Evolutionary conservation across 2,113 vertebrate species (phyloP), one percentile per base, ranked within the genome.

Genomic region (Sclerurus mexicanus): DNA sequence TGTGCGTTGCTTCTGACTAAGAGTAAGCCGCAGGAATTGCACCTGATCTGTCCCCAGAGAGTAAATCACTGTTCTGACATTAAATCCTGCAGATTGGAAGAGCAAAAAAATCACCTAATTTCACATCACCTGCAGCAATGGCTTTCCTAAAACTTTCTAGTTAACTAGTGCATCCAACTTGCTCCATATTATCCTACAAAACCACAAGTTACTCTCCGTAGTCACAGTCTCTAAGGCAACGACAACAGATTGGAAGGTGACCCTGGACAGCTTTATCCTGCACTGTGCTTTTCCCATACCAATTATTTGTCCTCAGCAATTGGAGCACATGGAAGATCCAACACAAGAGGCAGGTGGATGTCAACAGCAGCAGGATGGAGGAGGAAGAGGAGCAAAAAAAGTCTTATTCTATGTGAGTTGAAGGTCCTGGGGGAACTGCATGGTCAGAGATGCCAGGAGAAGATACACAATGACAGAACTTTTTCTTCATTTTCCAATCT

Each of bases 381-480:
- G 60, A 56, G 23, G 25, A 67, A 78, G 24, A 4, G 6, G 6
- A 93, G 49, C 14, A 60, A 66, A 87, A 42, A 12, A 86, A 75
- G 10, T 20, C 18, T 52, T 55, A 37, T 5, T 55, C 47, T 30
- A 5, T 0, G 0, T 14, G 42, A 81, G 44, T 0, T 3, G 2
- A 42, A 67, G 16, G 12, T 44, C 21, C 44, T 55, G 55, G 20
- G 30, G 40, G 10, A 33, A n/a, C 21, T 22, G 28, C 0, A 0
- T 12, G 33, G 50, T 75, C 75, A 77, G 60, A 89, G 73, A 53
- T 33, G 30, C 55, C 68, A 74, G 35, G 25, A 85, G 25, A 24
- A 23, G 25, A 46, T 40, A 47, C 7, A 31, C 21, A 69, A 14
- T 7, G 8, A 52, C 17, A 60, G n/a, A 49, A 1, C 1, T 31